Base-by-base conservation (phyloP, 2,888 invertebrate species). In the Harpagoxenus sublaevis region DNA sequence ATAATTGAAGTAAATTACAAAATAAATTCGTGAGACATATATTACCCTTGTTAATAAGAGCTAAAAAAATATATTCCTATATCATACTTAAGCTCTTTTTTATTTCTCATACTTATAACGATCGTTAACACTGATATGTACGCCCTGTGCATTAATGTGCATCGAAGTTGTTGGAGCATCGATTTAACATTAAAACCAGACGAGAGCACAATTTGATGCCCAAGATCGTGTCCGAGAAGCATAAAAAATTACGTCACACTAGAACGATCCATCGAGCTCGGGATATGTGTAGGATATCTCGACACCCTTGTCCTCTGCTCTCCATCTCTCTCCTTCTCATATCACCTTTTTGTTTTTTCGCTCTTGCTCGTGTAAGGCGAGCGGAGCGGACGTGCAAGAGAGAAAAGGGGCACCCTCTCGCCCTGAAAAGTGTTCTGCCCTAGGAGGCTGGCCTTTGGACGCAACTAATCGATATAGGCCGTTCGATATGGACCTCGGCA, bases 401-500 rank as follows among this genome's bases (percentile, higher is more conserved):
- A 87, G 85, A 86, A 90, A 92, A 87, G 83, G 84, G 84, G 82
- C 88, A 91, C 91, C 87, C 91, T 89, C 89, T 89, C 89, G 85
- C 81, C 84, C 84, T 87, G 87, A 83, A 91, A 91, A 91, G 85
- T 89, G 77, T 79, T 86, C 87, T 87, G 87, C 89, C 88, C 89
- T 87, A 90, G 89, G 88, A 89, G 77, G 84, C 84, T 88, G 89
- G 87, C 91, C 91, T 91, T 90, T 89, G 87, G 87, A 90, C 91
- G 81, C 88, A 88, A 91, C 92, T 90, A 93, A 93, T 93, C 93
- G 92, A 93, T 93, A 93, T 88, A 83, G 89, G 87, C 89, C 83
- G 91, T 91, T 93, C 92, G 92, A 92, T 88, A 83, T 92, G 92
- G 91, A 92, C 92, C 91, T 86, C 83, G 84, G 74, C 73, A 63